A percentile compares a stretch with the other conserved stretches of the same genome.
phyloP scores from a whole-genome alignment of 2,888 invertebrate genomes.

The Lysandra coridon region DNA sequence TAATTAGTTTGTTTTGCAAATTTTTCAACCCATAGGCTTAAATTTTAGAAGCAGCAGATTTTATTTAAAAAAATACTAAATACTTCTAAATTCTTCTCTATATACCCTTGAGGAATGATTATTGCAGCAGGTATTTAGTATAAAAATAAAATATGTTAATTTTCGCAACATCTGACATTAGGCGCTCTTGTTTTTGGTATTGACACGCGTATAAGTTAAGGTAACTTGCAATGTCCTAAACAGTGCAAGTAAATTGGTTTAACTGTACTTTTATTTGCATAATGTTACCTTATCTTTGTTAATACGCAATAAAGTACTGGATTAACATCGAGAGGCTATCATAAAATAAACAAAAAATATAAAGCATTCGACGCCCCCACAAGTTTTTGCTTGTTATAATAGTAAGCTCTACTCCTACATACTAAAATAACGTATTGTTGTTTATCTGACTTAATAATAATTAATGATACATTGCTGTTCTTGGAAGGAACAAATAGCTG shows the following conservation, averaged over 20 bases:
- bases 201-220: background rate
- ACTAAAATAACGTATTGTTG: constrained; percentile 33
- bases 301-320: constrained; percentile 1
- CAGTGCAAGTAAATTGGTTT: background rate
- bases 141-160: no score
- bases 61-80: no score
- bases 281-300: background rate
- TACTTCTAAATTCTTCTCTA: no score
- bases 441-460: constrained; percentile 16
- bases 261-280: constrained; percentile 12
- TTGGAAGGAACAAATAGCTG: background rate
- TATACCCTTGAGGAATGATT: no score
- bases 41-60: no score
- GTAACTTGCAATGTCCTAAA: background rate
- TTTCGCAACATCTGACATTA: no score
- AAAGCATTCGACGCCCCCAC: constrained; percentile 19
- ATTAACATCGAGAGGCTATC: background rate
- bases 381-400: constrained; percentile 32
- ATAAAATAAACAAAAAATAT: constrained; percentile 26
- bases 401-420: constrained; percentile 33
- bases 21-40: no score
- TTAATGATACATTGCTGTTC: constrained; percentile 25
- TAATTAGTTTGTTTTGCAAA: no score
- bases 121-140: background rate
- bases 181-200: background rate